Evolutionary conservation across 2,113 vertebrate genomes (phyloP), one percentile per base, ranked within the genome.

Genomic region (Microtus pennsylvanicus): DNA sequence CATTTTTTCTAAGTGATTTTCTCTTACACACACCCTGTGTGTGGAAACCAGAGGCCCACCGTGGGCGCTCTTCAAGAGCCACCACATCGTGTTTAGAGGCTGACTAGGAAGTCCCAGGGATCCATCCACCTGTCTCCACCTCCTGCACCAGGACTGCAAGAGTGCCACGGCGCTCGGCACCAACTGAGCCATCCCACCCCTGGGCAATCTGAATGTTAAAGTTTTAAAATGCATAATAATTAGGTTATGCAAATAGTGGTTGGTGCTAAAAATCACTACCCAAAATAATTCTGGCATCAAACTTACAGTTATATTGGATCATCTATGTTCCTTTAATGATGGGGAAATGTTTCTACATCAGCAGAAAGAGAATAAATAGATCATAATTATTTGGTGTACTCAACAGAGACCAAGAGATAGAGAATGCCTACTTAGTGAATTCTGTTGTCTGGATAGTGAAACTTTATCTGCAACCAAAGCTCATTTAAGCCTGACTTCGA

Each of bases 151-250:
- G 61, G 42, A 47, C n/a, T 83, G 42, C 38, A 67, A 45, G 42
- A 28, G 28, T 65, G 58, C 42, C 38, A 85, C n/a, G 30, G 38
- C 19, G 16, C 10, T 21, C 19, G 16, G 9, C 28, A 67, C 63
- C 24, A 45, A 45, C 38, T 7, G 16, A 86, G 16, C 61, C 58
- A 47, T 13, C 38, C 17, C 42, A 19, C 28, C 9, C 63, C 16
- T 45, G 33, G 74, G 42, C 19, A 93, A 92, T 16, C 67, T 87
- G 33, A 74, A 94, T 87, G 69, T 45, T 80, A 94, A 75, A 69
- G 10, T 1, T 88, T 67, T 92, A 87, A 91, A 82, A 83, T 77
- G 67, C 81, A 3, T 80, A 89, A 85, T 30, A 93, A 61, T 61
- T 61, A 42, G 22, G 7, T 24, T 42, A 63, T 63, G 7, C 16